phyloP scores from a whole-genome alignment of 2,888 invertebrate species.

The Oxycera nigricornis region DNA sequence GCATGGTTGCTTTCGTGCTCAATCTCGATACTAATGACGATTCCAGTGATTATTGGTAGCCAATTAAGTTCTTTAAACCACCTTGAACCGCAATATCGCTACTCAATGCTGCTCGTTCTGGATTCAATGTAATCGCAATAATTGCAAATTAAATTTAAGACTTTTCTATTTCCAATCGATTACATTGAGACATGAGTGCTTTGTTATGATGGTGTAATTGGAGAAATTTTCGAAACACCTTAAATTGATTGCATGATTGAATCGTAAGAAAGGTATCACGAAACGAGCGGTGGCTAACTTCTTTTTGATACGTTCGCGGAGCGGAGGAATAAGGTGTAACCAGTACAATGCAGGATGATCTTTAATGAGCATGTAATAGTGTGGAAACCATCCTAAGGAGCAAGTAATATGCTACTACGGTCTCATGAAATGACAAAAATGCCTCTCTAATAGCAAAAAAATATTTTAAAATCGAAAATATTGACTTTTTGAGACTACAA shows the following conservation, averaged over 20 bases:
- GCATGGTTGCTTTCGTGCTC: slow-evolving; percentile 1
- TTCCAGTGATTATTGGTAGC: slow-evolving; percentile 9
- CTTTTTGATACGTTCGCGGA: too few species aligned
- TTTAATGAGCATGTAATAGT: too few species aligned
- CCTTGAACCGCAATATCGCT: background rate
- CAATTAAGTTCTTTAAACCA: background rate
- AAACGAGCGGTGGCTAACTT: too few species aligned
- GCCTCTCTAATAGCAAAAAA: too few species aligned
- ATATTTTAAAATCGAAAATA: too few species aligned
- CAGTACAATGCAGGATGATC: too few species aligned
- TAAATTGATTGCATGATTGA: background rate
- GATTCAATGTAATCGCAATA: slow-evolving; percentile 13
- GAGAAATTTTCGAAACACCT: slow-evolving; percentile 11
- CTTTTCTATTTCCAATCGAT: slow-evolving; percentile 24
- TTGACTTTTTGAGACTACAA: too few species aligned
- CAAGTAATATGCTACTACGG: too few species aligned
- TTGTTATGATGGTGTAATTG: slow-evolving; percentile 22
- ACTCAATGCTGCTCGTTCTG: background rate
- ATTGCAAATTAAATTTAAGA: slow-evolving; percentile 30
- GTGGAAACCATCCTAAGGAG: too few species aligned
- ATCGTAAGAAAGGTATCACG: background rate
- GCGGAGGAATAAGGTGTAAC: too few species aligned
- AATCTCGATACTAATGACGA: slow-evolving; percentile 22
- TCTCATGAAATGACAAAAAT: too few species aligned
- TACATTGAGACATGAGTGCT: background rate